A percentile compares a stretch with the other conserved stretches of the same genome.
These are phyloP conservation scores for Microcebus jonahi DNA, from an alignment of 2,113 vertebrate genomes.

Conservation along the genomic window DNA sequence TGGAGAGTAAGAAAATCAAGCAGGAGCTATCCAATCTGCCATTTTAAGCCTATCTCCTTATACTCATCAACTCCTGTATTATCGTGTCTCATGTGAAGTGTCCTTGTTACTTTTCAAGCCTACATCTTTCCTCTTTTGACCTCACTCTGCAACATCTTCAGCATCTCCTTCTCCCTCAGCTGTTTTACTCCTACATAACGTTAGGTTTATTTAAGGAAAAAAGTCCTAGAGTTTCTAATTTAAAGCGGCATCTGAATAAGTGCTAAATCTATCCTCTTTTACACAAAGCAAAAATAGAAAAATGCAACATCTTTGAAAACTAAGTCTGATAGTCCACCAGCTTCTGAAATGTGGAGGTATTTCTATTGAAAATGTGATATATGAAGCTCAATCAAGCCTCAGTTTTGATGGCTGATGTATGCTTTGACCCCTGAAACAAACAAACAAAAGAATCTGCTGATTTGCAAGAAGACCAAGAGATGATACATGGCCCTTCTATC, in stretches of 20 bases:
- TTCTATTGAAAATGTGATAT: neutral
- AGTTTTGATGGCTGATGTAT: neutral
- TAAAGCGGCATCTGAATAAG: neutral
- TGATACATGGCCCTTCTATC: accelerated
- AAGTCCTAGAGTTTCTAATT: neutral
- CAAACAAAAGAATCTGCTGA: neutral
- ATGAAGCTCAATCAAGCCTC: neutral
- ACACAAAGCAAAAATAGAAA: conserved; percentile 27
- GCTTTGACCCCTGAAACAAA: neutral
- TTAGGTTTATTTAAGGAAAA: neutral
- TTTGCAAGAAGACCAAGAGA: neutral
- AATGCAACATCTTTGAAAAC: neutral
- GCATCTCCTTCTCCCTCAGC: neutral
- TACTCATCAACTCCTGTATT: neutral
- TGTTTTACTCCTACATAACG: neutral
- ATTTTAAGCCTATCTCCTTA: neutral
- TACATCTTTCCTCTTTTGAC: neutral
- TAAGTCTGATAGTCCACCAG: neutral
- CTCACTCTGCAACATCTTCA: neutral
- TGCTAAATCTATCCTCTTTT: neutral
- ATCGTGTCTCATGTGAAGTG: neutral
- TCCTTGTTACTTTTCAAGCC: neutral
- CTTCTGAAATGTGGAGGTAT: neutral
- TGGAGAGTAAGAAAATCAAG: neutral
- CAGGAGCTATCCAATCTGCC: neutral